Evolutionary conservation across 1,140 invertebrate species (phyloP), one percentile per base, ranked within the genome.

Genomic region (Amyelois transitella): DNA sequence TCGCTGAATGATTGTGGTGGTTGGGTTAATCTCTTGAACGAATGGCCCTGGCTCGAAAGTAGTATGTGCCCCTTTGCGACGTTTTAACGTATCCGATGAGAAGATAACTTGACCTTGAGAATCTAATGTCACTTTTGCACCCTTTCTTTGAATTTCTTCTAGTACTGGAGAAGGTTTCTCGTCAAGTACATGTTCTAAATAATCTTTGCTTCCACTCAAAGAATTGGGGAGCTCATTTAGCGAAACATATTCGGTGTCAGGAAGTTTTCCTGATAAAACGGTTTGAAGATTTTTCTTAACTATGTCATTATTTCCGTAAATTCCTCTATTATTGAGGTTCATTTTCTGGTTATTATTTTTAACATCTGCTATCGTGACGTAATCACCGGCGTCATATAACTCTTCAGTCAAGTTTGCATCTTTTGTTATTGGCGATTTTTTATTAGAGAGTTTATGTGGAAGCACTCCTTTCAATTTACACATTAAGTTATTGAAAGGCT

Each of bases 41-140:
- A 92, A 93, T 38, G 93, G 92, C 78, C 94, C 95, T 60, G 94
- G 94, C 89, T 94, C 94, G 72, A 96, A 96, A 18, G 94, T 96
- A 6, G 94, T 95, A 65, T 96, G 94, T 8, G 94, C 91, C 49
- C 93, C 92, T 89, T 96, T 95, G 73, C 94, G 90, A 71, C 95
- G 90, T 75, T 92, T 93, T 53, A 97, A 84, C 75, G 95, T 97
- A 67, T 97, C 96, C 0, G 96, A 97, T 54, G 94, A 94, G 78
- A 95, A 97, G 43, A 97, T 93, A 44, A 97, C 95, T 90, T 95
- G 95, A 12, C 96, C 96, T 69, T 96, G 94, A 0, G 96, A 94
- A 81, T 97, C 95, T 22, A 97, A 81, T 10, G 94, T 96, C 0
- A 97, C 96, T 71, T 95, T 91, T 6, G 95, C 95, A 18, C 95